phyloP scores from a whole-genome alignment of 2,113 vertebrate species.

The Saccopteryx bilineata region DNA sequence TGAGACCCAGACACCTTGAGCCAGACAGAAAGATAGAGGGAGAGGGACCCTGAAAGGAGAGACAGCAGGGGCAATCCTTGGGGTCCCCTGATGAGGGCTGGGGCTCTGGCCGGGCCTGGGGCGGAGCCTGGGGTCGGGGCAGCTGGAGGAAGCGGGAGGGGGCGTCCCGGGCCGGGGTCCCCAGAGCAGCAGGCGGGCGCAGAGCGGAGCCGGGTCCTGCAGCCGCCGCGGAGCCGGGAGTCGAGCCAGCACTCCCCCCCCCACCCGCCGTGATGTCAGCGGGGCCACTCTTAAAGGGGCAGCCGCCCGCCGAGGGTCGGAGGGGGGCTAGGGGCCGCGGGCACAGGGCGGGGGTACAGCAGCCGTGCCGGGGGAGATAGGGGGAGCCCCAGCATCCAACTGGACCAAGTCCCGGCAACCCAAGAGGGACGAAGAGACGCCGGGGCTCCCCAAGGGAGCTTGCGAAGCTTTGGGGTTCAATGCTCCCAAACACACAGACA shows the following conservation, averaged over 20 bases:
- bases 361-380: not conserved
- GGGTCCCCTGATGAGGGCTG: conserved; percentile 1
- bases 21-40: not conserved
- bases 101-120: conserved; percentile 45
- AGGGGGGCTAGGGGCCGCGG: conserved; percentile 5
- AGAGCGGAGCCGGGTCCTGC: conserved; percentile 81
- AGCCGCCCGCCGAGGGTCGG: conserved; percentile 75
- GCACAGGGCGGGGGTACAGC: not conserved
- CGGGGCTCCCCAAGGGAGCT: not conserved
- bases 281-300: conserved; percentile 84
- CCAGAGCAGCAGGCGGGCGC: conserved; percentile 74
- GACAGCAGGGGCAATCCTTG: conserved; percentile 3
- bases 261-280: conserved; percentile 84
- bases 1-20: conserved; percentile 71
- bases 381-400: not conserved
- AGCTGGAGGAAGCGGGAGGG: conserved; percentile 55
- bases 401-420: not conserved
- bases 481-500: conserved; percentile 10
- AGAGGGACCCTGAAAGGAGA: conserved; percentile 35
- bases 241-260: conserved; percentile 68
- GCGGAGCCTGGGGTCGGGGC: conserved; percentile 56
- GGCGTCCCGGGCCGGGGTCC: conserved; percentile 76
- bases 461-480: conserved; percentile 44
- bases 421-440: not conserved
- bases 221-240: conserved; percentile 81